Conservation (phyloP, 2,888 invertebrate species). For the Tinea trinotella region DNA sequence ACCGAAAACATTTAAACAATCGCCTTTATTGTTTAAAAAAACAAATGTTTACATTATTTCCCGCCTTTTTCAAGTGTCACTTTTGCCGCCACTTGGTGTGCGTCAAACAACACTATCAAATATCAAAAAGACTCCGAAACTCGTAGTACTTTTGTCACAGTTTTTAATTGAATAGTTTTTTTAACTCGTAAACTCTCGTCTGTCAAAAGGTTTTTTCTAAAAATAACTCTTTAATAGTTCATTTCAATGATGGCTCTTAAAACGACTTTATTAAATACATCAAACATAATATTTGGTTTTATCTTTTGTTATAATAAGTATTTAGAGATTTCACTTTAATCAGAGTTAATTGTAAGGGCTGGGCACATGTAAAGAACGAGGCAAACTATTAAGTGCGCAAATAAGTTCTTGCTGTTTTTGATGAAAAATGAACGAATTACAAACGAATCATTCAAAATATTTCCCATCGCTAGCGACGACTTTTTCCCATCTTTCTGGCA, state of each 20-base stretch:
- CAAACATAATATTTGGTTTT: neutral
- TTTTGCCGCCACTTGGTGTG: constrained; percentile 56
- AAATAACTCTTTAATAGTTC: neutral
- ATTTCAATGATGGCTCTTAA: neutral
- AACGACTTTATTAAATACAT: neutral
- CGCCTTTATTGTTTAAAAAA: neutral
- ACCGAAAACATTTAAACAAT: neutral
- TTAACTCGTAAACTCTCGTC: neutral
- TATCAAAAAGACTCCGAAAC: constrained; percentile 55
- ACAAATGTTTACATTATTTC: constrained; percentile 57
- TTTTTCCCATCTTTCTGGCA: no score
- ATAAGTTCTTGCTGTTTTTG: no score
- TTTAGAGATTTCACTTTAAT: no score
- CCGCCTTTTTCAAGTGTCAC: constrained; percentile 71
- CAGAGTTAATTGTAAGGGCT: no score
- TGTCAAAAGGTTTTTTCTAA: neutral
- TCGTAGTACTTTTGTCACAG: neutral
- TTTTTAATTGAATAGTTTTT: neutral
- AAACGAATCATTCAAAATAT: no score
- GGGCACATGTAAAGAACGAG: no score
- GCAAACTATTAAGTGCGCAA: no score
- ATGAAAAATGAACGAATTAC: no score
- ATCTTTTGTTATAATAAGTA: no score
- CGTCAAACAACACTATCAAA: constrained; percentile 62
- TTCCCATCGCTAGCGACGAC: no score